These are phyloP conservation scores for Furcifer pardalis DNA, from an alignment of 2,797 vertebrate species.

Conservation along the genomic window DNA sequence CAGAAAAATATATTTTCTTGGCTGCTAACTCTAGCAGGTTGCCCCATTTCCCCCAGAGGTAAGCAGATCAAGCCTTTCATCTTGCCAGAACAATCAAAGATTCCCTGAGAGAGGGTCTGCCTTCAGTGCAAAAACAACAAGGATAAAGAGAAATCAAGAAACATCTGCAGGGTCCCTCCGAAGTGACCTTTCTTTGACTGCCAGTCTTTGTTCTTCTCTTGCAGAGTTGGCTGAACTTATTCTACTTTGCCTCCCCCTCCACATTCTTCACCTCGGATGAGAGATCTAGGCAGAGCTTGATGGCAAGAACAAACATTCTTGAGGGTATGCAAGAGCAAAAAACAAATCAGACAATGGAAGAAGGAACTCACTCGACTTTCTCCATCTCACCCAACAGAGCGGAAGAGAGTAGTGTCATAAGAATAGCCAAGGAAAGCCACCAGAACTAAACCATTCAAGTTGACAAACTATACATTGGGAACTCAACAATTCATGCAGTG, in stretches of 20 bases:
- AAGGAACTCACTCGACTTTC: too few relatives aligned
- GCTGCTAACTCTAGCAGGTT: not conserved
- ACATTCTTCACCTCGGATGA: too few relatives aligned
- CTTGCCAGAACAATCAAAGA: not conserved
- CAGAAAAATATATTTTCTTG: not conserved
- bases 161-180: not conserved
- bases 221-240: not conserved
- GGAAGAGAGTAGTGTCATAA: too few relatives aligned
- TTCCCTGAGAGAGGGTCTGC: not conserved
- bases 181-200: not conserved
- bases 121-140: not conserved
- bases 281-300: too few relatives aligned
- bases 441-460: too few relatives aligned
- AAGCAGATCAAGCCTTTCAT: constrained; percentile 1
- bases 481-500: too few relatives aligned
- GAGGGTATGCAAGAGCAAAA: too few relatives aligned
- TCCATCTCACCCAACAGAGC: too few relatives aligned
- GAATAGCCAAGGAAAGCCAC: too few relatives aligned
- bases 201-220: not conserved
- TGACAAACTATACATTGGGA: too few relatives aligned
- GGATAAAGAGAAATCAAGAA: not conserved
- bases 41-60: not conserved
- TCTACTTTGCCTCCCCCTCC: not conserved
- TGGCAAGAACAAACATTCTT: too few relatives aligned
- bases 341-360: too few relatives aligned